Evolutionary conservation across 2,888 invertebrate genomes (phyloP), one percentile per base, ranked within the genome.

Genomic region (Syrphus vitripennis): DNA sequence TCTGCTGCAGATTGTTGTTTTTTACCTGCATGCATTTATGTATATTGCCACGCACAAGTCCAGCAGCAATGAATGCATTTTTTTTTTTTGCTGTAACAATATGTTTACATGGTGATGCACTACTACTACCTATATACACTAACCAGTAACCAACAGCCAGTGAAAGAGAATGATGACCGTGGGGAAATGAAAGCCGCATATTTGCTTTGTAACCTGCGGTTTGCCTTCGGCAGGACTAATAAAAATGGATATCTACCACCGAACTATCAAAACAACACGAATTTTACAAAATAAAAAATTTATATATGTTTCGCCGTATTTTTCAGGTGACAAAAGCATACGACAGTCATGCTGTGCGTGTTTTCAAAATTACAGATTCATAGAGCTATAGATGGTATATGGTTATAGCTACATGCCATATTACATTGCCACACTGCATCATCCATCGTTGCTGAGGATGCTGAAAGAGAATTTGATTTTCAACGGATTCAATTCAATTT

Each of bases 191-290:
- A 69, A 70, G 55, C 42, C 42, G n/a, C 34, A 72, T 80, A 67
- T 80, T 74, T 80, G 74, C 50, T 67, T 69, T 80, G 74, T 53
- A 67, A 75, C 67, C 74, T 74, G 53, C 67, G 80, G 74, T 74
- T 26, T 67, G 67, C 67, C 59, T 31, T 29, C 24, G 59, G 59
- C 67, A 19, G 24, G 31, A 74, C 29, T 29, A 74, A 74, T 40
- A 74, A 67, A 80, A 67, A 59, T 31, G 34, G 45, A 74, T 67
- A 31, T 34, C 37, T 37, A 59, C 48, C n/a, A 59, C 59, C 50
- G 29, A 61, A 48, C 74, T 59, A 40, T 74, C 29, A n/a, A n/a
- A 34, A 40, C 29, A 19, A n/a, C 50, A 69, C 10, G 42, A 29
- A 53, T 42, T 10, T 26, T 34, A 9, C 78, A 63, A n/a, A n/a